Percentiles rank a stretch among this genome's conserved stretches.
Evolutionary conservation across 2,113 vertebrate species (phyloP).

Genomic region (Corythoichthys haematopterus): DNA sequence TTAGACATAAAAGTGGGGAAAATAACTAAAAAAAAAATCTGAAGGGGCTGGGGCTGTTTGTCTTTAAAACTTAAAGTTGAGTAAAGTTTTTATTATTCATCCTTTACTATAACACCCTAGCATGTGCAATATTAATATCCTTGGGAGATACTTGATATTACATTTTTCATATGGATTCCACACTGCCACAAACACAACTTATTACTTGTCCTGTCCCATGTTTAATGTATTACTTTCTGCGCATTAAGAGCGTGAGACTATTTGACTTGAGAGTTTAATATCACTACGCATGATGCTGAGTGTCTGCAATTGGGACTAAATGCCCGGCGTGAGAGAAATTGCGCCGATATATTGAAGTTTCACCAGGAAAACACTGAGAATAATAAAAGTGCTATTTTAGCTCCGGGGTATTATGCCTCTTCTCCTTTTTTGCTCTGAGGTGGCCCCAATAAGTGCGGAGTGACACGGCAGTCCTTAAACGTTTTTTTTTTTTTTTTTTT

Average conservation of each 20-base stretch:
- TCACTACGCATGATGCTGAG: slow-evolving; percentile 28
- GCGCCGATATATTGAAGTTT: slow-evolving; percentile 66
- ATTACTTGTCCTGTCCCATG: slow-evolving; percentile 47
- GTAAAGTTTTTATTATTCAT: neutral
- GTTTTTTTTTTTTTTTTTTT: slow-evolving; percentile 16
- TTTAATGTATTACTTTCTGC: slow-evolving; percentile 66
- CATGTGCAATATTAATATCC: neutral
- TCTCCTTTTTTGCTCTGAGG: slow-evolving; percentile 27
- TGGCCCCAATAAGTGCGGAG: slow-evolving; percentile 42
- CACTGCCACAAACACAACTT: slow-evolving; percentile 60
- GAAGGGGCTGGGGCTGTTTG: neutral
- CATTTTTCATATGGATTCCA: slow-evolving; percentile 64
- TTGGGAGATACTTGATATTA: slow-evolving; percentile 34
- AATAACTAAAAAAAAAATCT: too few species aligned
- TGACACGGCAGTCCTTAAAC: slow-evolving; percentile 46
- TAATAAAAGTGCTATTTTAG: slow-evolving; percentile 64
- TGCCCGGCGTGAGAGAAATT: slow-evolving; percentile 48
- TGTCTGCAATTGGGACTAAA: slow-evolving; percentile 46
- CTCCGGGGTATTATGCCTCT: slow-evolving; percentile 51
- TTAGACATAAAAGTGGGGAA: too few species aligned
- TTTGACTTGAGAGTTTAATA: slow-evolving; percentile 57
- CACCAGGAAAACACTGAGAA: slow-evolving; percentile 42
- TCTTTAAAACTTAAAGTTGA: neutral
- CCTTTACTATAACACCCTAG: neutral
- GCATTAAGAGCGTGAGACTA: slow-evolving; percentile 50